Evolutionary conservation across 2,888 invertebrate genomes (phyloP).

Genomic region (Amiota mariae): DNA sequence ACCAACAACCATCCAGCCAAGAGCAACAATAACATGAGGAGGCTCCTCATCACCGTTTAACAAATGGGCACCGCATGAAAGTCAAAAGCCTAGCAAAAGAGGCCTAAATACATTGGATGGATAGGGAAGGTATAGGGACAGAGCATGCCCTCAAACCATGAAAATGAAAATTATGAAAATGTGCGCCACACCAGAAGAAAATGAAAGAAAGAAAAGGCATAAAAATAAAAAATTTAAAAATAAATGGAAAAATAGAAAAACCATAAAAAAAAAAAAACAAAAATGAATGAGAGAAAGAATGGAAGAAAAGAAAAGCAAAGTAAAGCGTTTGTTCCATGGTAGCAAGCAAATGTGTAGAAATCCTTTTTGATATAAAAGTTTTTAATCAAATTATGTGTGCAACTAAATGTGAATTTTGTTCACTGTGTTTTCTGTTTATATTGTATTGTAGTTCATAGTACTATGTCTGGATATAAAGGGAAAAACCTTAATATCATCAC

Average conservation of each 20-base stretch:
- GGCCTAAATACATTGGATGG: no score
- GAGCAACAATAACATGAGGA: background rate
- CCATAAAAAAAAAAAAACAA: background rate
- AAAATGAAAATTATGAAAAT: conserved; percentile 42
- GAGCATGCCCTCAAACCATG: conserved; percentile 31
- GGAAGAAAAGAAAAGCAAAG: conserved; percentile 25
- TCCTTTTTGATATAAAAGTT: conserved; percentile 50
- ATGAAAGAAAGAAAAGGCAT: conserved; percentile 2
- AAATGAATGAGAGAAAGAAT: background rate
- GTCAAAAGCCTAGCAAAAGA: no score
- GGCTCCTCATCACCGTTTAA: background rate
- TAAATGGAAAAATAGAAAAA: background rate
- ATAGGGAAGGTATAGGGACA: no score
- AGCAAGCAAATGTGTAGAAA: conserved; percentile 17
- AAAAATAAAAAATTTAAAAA: background rate
- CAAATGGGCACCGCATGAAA: no score
- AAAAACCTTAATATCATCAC: conserved; percentile 12
- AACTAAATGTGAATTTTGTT: conserved; percentile 55
- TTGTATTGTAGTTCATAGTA: background rate
- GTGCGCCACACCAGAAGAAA: conserved; percentile 26
- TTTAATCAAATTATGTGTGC: conserved; percentile 65
- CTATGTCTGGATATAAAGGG: no score
- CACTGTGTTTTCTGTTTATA: conserved; percentile 8
- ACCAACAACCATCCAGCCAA: conserved; percentile 40
- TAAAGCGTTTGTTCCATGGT: background rate